Evolutionary conservation across 2,888 invertebrate species (phyloP).

Genomic region (Lypha dubia): DNA sequence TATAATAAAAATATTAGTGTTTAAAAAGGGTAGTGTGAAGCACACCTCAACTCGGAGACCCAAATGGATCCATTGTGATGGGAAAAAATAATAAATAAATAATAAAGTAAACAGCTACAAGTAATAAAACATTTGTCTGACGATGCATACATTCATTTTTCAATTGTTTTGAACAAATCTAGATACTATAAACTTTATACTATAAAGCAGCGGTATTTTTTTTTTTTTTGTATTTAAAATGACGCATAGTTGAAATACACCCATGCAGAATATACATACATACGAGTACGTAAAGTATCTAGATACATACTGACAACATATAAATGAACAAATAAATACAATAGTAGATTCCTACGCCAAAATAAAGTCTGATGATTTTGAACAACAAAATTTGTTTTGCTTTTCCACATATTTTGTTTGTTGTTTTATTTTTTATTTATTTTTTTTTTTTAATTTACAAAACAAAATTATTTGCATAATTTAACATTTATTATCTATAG

Average conservation of each 20-base stretch:
- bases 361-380: slow-evolving; percentile 50
- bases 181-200: no score
- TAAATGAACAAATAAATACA: slow-evolving; percentile 21
- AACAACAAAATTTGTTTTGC: slow-evolving; percentile 42
- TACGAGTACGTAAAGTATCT: background rate
- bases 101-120: slow-evolving; percentile 22
- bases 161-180: slow-evolving; percentile 26
- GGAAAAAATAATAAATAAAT: no score
- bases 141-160: slow-evolving; percentile 21
- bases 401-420: slow-evolving; percentile 27
- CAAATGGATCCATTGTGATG: no score
- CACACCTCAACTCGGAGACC: no score
- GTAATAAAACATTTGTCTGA: slow-evolving; percentile 45
- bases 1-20: no score
- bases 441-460: background rate
- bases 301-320: background rate
- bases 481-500: slow-evolving; percentile 42
- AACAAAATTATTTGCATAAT: slow-evolving; percentile 55
- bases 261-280: slow-evolving; percentile 6
- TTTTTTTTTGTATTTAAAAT: slow-evolving; percentile 40
- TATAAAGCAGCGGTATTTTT: slow-evolving; percentile 27
- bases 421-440: background rate
- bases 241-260: slow-evolving; percentile 46
- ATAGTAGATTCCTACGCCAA: slow-evolving; percentile 35
- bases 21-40: no score